Evolutionary conservation across 2,888 invertebrate genomes (phyloP).

Genomic region (Anagyrus pseudococci): DNA sequence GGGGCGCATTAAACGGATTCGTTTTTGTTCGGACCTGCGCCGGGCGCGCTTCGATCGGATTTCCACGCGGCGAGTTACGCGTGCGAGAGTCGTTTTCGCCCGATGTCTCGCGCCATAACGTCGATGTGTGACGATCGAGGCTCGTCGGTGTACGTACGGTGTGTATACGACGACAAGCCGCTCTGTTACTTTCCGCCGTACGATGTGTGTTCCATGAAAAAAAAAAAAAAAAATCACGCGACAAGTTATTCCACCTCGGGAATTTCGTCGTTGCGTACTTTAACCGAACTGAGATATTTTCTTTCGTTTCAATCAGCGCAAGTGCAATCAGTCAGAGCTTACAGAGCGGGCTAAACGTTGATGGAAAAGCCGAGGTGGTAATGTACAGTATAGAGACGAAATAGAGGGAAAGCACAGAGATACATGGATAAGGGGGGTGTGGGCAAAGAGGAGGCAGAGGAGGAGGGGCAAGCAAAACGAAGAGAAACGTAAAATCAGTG

Average conservation of each 20-base stretch:
- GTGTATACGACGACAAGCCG: too few species aligned
- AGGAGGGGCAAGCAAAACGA: not conserved
- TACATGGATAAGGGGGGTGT: not conserved
- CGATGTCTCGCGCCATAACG: too few species aligned
- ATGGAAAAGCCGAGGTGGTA: not conserved
- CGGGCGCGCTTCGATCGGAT: slow-evolving; percentile 14
- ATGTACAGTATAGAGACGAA: not conserved
- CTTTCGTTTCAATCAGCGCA: too few species aligned
- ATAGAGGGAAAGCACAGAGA: not conserved
- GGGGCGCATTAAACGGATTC: slow-evolving; percentile 32
- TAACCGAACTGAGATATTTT: too few species aligned
- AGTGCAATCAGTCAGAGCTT: not conserved
- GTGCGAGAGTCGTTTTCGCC: too few species aligned
- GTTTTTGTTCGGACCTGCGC: slow-evolving; percentile 20
- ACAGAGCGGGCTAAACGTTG: not conserved
- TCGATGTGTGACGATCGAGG: too few species aligned
- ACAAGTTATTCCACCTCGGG: too few species aligned
- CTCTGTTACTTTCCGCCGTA: too few species aligned
- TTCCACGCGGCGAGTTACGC: not conserved
- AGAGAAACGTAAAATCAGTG: slow-evolving; percentile 8
- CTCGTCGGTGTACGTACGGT: too few species aligned
- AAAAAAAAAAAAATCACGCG: too few species aligned
- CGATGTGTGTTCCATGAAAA: too few species aligned
- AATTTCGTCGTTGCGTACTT: too few species aligned
- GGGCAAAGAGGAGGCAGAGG: not conserved